Evolutionary conservation across 2,113 vertebrate genomes (phyloP).

Genomic region (Ptyas mucosa): DNA sequence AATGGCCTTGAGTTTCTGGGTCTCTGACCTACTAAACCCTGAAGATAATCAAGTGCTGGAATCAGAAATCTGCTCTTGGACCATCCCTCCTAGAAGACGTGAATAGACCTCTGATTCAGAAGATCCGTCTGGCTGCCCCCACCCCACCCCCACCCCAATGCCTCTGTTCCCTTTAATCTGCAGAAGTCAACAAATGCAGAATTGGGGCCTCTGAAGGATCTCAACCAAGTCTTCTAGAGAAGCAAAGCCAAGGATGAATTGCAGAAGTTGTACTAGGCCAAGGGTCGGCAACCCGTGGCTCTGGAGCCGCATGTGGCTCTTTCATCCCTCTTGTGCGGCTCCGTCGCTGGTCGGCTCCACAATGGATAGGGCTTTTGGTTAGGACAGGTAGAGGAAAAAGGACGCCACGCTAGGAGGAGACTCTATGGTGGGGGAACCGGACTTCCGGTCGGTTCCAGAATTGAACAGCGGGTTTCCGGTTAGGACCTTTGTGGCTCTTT

Average conservation of each 20-base stretch:
- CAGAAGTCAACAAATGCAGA: not conserved
- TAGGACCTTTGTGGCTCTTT: too few species aligned
- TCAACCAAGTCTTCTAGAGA: not conserved
- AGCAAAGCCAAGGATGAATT: not conserved
- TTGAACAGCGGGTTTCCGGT: too few species aligned
- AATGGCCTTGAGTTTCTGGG: not conserved
- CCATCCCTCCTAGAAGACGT: not conserved
- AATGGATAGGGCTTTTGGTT: too few species aligned
- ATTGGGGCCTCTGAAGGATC: not conserved
- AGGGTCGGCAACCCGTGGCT: too few species aligned
- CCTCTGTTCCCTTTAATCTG: not conserved
- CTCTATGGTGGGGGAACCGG: too few species aligned
- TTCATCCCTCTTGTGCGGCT: too few species aligned
- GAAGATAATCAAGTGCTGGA: not conserved
- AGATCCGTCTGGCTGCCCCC: accelerated
- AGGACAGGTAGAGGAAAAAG: too few species aligned
- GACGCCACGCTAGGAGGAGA: too few species aligned
- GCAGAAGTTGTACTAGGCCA: not conserved
- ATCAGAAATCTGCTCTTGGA: not conserved
- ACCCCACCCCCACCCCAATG: not conserved
- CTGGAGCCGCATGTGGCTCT: too few species aligned
- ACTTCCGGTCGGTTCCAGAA: too few species aligned
- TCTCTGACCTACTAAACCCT: not conserved
- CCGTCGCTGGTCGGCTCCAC: too few species aligned
- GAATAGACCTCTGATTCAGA: not conserved